phyloP scores from a whole-genome alignment of 1,140 invertebrate genomes.

The Physella acuta region DNA sequence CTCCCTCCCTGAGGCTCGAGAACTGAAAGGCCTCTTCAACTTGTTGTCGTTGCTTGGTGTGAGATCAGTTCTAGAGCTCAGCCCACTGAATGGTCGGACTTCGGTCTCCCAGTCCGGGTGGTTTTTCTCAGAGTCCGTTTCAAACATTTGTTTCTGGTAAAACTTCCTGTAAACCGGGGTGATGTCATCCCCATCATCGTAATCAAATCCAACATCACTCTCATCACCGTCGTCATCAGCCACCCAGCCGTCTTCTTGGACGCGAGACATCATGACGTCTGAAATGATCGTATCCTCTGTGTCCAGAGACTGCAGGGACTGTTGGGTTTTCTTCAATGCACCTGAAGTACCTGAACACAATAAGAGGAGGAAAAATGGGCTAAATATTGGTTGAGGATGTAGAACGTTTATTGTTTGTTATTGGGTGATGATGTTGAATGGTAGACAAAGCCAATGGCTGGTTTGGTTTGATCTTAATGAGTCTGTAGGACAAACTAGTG shows the following conservation, averaged over 20 bases:
- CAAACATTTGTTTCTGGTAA: neutral
- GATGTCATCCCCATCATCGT: constrained; percentile 14
- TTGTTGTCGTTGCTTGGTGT: neutral
- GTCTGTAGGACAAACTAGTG: too few relatives aligned
- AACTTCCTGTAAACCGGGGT: neutral
- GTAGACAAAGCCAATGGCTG: too few relatives aligned
- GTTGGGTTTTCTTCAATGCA: neutral
- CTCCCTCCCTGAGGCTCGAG: constrained; percentile 7
- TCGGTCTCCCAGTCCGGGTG: constrained; percentile 26
- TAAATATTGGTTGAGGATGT: too few relatives aligned
- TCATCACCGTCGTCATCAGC: constrained; percentile 1
- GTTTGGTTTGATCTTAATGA: too few relatives aligned
- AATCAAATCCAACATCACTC: neutral
- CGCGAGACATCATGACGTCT: constrained; percentile 6
- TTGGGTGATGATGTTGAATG: too few relatives aligned
- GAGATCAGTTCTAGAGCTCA: constrained; percentile 1
- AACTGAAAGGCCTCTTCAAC: neutral
- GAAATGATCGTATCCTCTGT: neutral
- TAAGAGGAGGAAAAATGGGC: too few relatives aligned
- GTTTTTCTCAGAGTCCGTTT: neutral
- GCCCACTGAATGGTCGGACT: constrained; percentile 23
- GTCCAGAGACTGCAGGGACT: neutral
- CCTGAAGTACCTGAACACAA: constrained; percentile 1
- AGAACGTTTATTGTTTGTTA: too few relatives aligned
- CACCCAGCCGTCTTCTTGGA: constrained; percentile 23